These are phyloP conservation scores for Aspidapion aeneum DNA, from an alignment of 2,888 invertebrate species.

Conservation along the genomic window DNA sequence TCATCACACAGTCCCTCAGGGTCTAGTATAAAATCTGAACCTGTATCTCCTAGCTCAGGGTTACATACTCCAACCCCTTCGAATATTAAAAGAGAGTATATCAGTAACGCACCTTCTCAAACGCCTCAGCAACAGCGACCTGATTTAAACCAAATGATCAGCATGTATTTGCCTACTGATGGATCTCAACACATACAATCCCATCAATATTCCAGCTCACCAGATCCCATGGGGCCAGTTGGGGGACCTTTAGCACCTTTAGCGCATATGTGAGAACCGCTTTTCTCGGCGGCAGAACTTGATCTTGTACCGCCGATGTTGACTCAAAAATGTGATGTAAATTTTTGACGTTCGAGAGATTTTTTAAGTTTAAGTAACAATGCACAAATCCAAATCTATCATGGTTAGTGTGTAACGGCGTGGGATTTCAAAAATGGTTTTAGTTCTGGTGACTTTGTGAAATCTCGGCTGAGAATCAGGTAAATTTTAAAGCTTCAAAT, in stretches of 20 bases:
- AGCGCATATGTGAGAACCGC: conserved; percentile 63
- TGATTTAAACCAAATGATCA: conserved; percentile 69
- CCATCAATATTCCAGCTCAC: conserved; percentile 58
- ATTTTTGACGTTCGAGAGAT: conserved; percentile 7
- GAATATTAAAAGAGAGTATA: conserved; percentile 69
- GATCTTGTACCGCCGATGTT: conserved; percentile 30
- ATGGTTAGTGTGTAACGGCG: conserved; percentile 15
- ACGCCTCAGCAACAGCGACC: conserved; percentile 50
- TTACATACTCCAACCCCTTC: conserved; percentile 51
- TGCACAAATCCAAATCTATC: conserved; percentile 25
- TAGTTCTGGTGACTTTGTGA: too few species aligned
- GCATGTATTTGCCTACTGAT: conserved; percentile 70
- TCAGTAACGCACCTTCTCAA: conserved; percentile 46
- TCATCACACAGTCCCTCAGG: conserved; percentile 83
- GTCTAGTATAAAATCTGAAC: conserved; percentile 85
- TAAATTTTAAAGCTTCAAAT: too few species aligned
- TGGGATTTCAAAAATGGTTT: conserved; percentile 24
- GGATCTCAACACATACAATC: conserved; percentile 54
- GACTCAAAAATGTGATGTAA: conserved; percentile 19
- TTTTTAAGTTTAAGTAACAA: conserved; percentile 20
- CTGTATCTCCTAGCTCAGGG: conserved; percentile 75
- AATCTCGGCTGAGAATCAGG: too few species aligned
- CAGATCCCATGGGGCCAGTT: conserved; percentile 58
- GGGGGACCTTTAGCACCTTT: conserved; percentile 55
- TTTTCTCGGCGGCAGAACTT: conserved; percentile 47